phyloP scores from a whole-genome alignment of 1,140 invertebrate genomes.

The Saccostrea cuccullata region DNA sequence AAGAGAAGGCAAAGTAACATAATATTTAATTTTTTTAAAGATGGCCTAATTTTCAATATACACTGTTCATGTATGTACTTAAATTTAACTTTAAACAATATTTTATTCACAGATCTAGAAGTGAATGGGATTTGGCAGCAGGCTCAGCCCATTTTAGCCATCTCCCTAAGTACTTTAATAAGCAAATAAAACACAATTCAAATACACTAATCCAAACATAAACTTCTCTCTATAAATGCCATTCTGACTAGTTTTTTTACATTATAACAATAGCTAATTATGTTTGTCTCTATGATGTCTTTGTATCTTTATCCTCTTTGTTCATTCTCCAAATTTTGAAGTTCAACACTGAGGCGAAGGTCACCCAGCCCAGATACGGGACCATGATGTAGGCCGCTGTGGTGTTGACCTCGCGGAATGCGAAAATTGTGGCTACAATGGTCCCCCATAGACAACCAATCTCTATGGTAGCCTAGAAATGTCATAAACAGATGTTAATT shows the following conservation, averaged over 20 bases:
- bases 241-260: background rate
- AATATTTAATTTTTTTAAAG: no score
- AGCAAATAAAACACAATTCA: no score
- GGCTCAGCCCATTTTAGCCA: no score
- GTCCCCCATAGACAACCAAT: slow-evolving; percentile 83
- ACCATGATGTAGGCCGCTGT: slow-evolving; percentile 86
- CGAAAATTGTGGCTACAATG: slow-evolving; percentile 82
- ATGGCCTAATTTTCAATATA: no score
- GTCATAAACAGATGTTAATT: slow-evolving; percentile 33
- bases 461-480: slow-evolving; percentile 86
- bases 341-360: slow-evolving; percentile 84
- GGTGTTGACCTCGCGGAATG: slow-evolving; percentile 85
- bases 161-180: no score
- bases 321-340: slow-evolving; percentile 85
- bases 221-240: no score
- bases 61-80: no score
- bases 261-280: background rate
- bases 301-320: slow-evolving; percentile 63
- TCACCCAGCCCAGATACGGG: slow-evolving; percentile 90
- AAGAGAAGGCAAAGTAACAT: no score
- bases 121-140: no score
- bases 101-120: no score
- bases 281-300: slow-evolving; percentile 38
- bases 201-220: no score
- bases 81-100: no score